Base-by-base conservation (phyloP, 64 coral and sea anemone genomes). In the Montipora efflorescens region DNA sequence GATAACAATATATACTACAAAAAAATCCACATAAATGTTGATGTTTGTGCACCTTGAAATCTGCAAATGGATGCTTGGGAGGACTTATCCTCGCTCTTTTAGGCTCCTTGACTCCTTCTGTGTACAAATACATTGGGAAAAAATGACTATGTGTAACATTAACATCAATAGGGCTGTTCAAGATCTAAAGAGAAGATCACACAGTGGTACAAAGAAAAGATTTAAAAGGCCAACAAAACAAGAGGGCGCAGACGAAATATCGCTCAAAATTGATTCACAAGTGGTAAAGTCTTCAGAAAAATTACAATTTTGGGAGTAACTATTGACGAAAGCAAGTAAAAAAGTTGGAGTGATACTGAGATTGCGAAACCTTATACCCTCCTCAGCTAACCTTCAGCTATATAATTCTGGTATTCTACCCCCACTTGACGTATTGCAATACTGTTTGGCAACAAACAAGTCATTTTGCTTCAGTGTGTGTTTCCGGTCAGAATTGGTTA, bases 21-120 rank as follows among this genome's bases (percentile, higher is more conserved):
- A 36, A 36, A 36, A 36, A 36, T 36, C 36, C 36, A 36, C 36
- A 6, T 8, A 57, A 6, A 57, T 6, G 7, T 36, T 36, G 36
- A 36, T 2, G 1, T 57, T 57, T 5, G 0, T 11, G 5, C 59
- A 94, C 95, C 89, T 94, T 97, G 81, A 97, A 97, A 79, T 95
- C 74, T 43, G 95, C 89, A 81, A 97, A 97, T 12, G 88, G 89
- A 21, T 89, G 58, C 28, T 74, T 83, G 25, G 93, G 95, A 71
- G 93, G 89, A 70, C 77, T 89, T 20, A 81, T 91, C 61, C 90
- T 97, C 8, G 92, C 79, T 85, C 93, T 92, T 75, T 97, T 97
- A 13, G 95, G 92, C 48, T 97, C 95, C 23, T 88, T 97, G 68
- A 61, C 62, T 73, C 70, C 93, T 94, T 85, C 82, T 85, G 82